Evolutionary conservation across 1,140 invertebrate species (phyloP), one percentile per base, ranked within the genome.

Genomic region (Papilio dardanus): DNA sequence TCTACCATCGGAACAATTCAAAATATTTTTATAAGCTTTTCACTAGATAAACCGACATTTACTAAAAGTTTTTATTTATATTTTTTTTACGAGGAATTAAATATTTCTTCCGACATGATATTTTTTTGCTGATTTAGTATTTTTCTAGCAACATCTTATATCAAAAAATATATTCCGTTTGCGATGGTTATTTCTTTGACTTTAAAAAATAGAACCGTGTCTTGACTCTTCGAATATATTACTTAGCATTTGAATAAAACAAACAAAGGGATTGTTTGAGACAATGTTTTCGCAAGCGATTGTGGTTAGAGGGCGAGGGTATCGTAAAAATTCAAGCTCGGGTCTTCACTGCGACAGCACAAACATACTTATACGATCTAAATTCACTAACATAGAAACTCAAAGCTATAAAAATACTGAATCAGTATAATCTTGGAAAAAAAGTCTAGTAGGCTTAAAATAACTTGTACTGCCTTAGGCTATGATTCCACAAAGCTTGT

Each of bases 231-330:
- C 84, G 83, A 90, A 90, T 86, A 87, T 90, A 92, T 92, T 91
- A 92, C 86, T 90, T 92, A 88, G 85, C 83, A 93, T 93, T 93
- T 93, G 91, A 93, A 92, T 93, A 90, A 89, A 90, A 93, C 91
- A 93, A 91, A 92, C 90, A 93, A 93, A 90, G 88, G 91, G 89
- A 90, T 91, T 91, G 88, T 81, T 87, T 87, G 82, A 91, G 91
- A 91, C 88, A 88, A 82, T 91, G 82, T 89, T 90, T 92, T 93
- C 88, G 91, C 88, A 91, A 89, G 89, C 90, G 84, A 90, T 93
- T 93, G 86, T 90, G 87, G 90, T 90, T 91, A 88, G 87, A 88
- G 86, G 83, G 87, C 87, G 87, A 88, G 86, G 83, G 87, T 88
- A 88, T 90, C 89, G 88, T 88, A 90, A 92, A 92, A 92, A 88